Conservation (phyloP, 1,140 invertebrate species). For the Aleiodes sp. region DNA sequence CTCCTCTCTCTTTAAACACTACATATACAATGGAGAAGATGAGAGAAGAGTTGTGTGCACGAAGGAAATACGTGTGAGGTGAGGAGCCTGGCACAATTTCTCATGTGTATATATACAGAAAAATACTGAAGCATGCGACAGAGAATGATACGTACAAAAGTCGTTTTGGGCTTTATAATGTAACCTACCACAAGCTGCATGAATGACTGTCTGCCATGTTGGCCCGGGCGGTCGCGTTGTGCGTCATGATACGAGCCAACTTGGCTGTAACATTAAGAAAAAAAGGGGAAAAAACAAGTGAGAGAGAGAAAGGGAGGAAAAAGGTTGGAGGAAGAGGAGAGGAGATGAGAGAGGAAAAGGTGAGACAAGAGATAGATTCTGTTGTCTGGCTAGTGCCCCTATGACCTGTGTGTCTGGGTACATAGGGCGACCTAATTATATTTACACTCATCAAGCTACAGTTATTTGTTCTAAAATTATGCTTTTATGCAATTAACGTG, state of each 20-base stretch:
- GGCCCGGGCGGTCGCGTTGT: constrained; percentile 4
- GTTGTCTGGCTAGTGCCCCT: constrained; percentile 53
- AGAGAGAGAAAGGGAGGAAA: neutral
- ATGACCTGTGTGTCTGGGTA: constrained; percentile 35
- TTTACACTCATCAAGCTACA: neutral
- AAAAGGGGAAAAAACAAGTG: too few species aligned
- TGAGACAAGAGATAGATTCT: neutral
- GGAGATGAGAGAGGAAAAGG: neutral
- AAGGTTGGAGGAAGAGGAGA: neutral
- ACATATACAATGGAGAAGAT: neutral
- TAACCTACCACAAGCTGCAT: constrained; percentile 21
- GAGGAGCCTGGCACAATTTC: neutral
- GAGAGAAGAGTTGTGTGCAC: neutral
- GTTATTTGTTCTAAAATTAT: neutral
- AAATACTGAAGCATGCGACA: constrained; percentile 10
- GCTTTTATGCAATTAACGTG: neutral
- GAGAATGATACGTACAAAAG: neutral
- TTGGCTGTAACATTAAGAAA: too few species aligned
- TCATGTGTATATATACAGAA: neutral
- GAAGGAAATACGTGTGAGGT: too few species aligned
- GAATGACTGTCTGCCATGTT: constrained; percentile 45
- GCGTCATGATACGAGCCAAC: constrained; percentile 18
- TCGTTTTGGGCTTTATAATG: constrained; percentile 5
- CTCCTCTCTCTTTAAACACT: neutral
- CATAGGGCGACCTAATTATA: constrained; percentile 22